These are phyloP conservation scores for Colius striatus DNA, from an alignment of 2,113 vertebrate species.

Conservation along the genomic window DNA sequence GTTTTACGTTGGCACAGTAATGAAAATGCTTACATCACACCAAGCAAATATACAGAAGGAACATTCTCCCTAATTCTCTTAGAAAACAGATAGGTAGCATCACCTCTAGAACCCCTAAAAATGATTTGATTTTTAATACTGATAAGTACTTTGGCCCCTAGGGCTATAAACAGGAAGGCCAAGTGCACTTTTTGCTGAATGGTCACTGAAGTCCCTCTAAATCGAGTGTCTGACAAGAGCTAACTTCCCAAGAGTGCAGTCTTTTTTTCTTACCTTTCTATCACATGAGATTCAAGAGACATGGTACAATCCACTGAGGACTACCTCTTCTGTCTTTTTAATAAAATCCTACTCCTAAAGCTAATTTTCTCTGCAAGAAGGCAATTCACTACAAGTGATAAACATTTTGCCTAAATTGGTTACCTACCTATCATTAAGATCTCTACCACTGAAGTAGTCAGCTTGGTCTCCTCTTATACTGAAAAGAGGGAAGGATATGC, in stretches of 20 bases:
- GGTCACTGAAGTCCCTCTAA: neutral
- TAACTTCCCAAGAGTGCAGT: neutral
- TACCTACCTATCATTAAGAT: neutral
- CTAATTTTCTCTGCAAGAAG: neutral
- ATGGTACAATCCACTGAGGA: neutral
- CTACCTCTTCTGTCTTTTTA: neutral
- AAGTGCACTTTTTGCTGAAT: neutral
- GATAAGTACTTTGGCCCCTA: neutral
- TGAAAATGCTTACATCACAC: neutral
- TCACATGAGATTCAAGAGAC: neutral
- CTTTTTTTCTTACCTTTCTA: neutral
- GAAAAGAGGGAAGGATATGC: neutral
- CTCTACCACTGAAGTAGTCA: neutral
- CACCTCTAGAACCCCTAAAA: neutral
- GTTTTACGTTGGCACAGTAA: neutral
- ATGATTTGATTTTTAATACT: neutral
- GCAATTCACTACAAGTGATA: neutral
- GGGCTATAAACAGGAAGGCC: neutral
- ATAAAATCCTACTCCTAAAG: neutral
- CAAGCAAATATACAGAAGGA: neutral
- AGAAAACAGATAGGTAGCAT: neutral
- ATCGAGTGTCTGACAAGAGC: neutral
- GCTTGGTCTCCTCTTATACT: neutral
- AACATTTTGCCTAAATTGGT: neutral
- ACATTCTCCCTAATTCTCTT: neutral